Base-by-base conservation (phyloP, 2,797 vertebrate genomes). In the Otus scops region DNA sequence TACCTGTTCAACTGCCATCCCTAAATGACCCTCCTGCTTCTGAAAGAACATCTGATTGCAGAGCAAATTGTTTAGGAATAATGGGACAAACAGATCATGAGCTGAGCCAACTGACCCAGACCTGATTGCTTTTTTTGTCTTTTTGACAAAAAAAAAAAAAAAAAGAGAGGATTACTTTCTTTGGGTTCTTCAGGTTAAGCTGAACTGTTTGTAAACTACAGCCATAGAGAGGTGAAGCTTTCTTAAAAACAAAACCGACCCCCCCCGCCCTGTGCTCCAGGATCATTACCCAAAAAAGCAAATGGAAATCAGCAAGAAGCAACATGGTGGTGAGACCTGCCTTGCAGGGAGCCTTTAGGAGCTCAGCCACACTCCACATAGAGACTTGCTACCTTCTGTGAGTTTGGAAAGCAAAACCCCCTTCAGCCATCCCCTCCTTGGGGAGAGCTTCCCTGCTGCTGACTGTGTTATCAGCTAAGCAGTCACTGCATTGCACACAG, bases 191-290 rank as follows among this genome's bases (percentile, higher is more conserved):
- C 53, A 41, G 17, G 65, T 86, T n/a, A 80, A 76, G 57, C 19
- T n/a, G 47, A 60, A 24, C 41, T 24, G 32, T 69, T 59, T 45
- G 14, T 21, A 60, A 91, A 54, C 34, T 22, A 28, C 32, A 73
- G 9, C 36, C 11, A 10, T 0, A 4, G 36, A 51, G 36, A 64
- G 60, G 16, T 0, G 4, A 61, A 71, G 4, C 13, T 50, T 76
- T 74, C 51, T 32, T 6, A 9, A 53, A 70, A 86, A 60, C 30
- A 28, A 83, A 43, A 64, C n/a, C n/a, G n/a, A n/a, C n/a, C n/a
- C n/a, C n/a, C 1, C 1, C 6, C 12, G 12, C 6, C 12, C 13
- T 73, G 32, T 71, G 69, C 32, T 53, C 23, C 2, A 34, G 54
- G 63, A 60, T 32, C 9, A 13, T 57, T 64, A 36, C 3, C 28